Evolutionary conservation across 1,140 invertebrate species (phyloP), one percentile per base, ranked within the genome.

Genomic region (Drosophila teissieri): DNA sequence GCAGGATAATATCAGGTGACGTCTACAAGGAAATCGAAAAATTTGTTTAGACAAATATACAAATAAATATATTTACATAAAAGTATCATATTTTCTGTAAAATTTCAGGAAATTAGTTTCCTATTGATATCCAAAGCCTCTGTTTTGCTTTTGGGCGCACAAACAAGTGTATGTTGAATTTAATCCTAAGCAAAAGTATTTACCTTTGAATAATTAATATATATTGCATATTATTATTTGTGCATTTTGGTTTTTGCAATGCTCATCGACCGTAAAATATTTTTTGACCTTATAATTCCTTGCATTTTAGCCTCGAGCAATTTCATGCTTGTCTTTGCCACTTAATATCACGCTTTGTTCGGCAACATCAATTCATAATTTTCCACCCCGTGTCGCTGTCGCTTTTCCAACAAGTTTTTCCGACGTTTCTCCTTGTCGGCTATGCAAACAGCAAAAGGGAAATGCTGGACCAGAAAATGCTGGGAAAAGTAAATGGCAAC

Each of bases 1-100:
- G 93, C 97, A 98, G 62, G 96, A 98, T 80, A 98, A 93, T 78
- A 98, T 98, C 74, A 98, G 95, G 93, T 98, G 97, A 83, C 97
- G 94, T 92, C 96, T 96, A 91, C 19, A 94, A 94, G 60, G 1
- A 31, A 52, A n/a, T 54, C 1, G 34, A 31, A 8, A 11, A 36
- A 39, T n/a, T 34, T 4, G 4, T 42, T 7, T 19, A 27, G 36
- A 12, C 34, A 11, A 31, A 14, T n/a, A 2, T 2, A 27, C 27
- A 10, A 2, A 34, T n/a, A 46, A 12, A 14, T 7, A 2, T 7
- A n/a, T n/a, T 1, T 5, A 12, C 36, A 11, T 5, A 14, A 14
- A 37, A 14, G 0, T 4, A 12, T 37, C 3, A 4, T 11, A 37
- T 37, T 37, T 37, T 1, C 3, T 14, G 36, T 39, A 2, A 4